phyloP scores from a whole-genome alignment of 2,113 vertebrate genomes.

The Hippocampus barbouri region DNA sequence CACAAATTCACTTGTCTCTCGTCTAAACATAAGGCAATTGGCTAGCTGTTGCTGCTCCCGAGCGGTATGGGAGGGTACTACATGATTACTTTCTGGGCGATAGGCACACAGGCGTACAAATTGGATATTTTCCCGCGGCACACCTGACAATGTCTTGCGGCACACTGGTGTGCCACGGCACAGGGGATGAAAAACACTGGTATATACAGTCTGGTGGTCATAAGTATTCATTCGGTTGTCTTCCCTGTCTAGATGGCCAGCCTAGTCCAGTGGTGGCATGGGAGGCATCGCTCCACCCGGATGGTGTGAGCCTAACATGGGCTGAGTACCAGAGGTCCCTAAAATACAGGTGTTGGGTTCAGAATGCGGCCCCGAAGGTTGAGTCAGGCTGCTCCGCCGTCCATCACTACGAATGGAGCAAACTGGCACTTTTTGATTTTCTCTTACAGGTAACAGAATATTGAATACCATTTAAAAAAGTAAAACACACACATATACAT shows the following conservation, averaged over 20 bases:
- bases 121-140: too few species aligned
- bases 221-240: background rate
- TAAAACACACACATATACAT: too few species aligned
- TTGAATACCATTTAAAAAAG: background rate
- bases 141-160: too few species aligned
- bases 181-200: too few species aligned
- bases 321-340: constrained; percentile 81
- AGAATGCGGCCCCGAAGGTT: constrained; percentile 76
- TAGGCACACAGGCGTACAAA: too few species aligned
- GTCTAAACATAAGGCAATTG: too few species aligned
- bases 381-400: constrained; percentile 81
- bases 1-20: too few species aligned
- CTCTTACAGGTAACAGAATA: constrained; percentile 82
- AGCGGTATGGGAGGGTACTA: too few species aligned
- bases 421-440: constrained; percentile 92
- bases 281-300: constrained; percentile 78
- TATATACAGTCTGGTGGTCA: background rate
- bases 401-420: constrained; percentile 92
- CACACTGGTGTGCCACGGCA: too few species aligned
- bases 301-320: constrained; percentile 82
- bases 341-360: constrained; percentile 86
- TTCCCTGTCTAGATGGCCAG: constrained; percentile 69
- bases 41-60: too few species aligned
- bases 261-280: constrained; percentile 82
- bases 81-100: too few species aligned